Conservation (phyloP, 2,113 vertebrate species). For the Hippolais icterina region DNA sequence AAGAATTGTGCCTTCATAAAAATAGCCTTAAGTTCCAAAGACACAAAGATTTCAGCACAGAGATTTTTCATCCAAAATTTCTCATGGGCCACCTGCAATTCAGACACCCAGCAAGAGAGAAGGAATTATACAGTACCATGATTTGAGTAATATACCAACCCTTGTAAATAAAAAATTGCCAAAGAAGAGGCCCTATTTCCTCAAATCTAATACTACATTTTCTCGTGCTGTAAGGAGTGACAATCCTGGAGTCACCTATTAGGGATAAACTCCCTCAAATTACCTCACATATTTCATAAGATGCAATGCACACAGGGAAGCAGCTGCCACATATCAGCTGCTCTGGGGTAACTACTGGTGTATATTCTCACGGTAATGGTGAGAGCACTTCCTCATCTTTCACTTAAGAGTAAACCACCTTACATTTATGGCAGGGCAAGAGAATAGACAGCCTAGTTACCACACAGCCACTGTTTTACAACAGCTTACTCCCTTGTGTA, state of each 20-base stretch:
- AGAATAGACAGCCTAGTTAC: not conserved
- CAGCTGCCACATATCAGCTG: slow-evolving; percentile 33
- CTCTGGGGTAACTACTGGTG: not conserved
- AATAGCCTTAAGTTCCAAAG: not conserved
- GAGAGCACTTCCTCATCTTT: slow-evolving; percentile 37
- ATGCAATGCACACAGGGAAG: slow-evolving; percentile 3
- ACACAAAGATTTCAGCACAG: not conserved
- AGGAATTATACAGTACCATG: not conserved
- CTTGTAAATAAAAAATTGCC: not conserved
- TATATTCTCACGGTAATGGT: not conserved
- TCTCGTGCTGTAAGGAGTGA: not conserved
- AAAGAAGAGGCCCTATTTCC: not conserved
- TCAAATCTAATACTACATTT: not conserved
- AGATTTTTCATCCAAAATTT: not conserved
- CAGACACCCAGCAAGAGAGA: not conserved
- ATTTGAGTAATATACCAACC: not conserved
- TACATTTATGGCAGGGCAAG: slow-evolving; percentile 5
- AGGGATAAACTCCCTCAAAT: slow-evolving; percentile 29
- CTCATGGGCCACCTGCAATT: not conserved
- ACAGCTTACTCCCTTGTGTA: not conserved
- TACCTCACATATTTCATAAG: not conserved
- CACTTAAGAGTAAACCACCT: slow-evolving; percentile 5
- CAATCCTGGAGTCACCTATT: not conserved
- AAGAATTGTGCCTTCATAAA: not conserved
- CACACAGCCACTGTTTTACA: slow-evolving; percentile 2